Conservation (phyloP, 2,888 invertebrate species). For the Phyllotreta cruciferae region DNA sequence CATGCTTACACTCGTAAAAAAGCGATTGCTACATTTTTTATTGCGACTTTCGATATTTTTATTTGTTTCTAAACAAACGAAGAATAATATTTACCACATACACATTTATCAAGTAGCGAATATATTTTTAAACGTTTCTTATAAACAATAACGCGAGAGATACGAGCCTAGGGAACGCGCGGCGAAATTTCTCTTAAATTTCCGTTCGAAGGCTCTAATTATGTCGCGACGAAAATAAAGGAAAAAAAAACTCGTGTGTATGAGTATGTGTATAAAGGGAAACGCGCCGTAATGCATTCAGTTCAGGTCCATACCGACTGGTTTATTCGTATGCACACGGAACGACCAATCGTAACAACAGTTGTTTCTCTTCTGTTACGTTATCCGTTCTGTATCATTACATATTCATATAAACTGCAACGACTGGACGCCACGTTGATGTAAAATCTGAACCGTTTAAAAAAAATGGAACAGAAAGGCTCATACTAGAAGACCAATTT, state of each 20-base stretch:
- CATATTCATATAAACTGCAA: slow-evolving; percentile 6
- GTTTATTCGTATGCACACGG: slow-evolving; percentile 17
- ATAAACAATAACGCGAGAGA: too few species aligned
- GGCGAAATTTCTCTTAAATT: too few species aligned
- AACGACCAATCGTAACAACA: slow-evolving; percentile 16
- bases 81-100: too few species aligned
- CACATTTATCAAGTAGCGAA: too few species aligned
- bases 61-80: too few species aligned
- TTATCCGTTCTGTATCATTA: slow-evolving; percentile 3
- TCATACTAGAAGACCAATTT: too few species aligned
- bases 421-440: not conserved
- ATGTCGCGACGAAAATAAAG: too few species aligned
- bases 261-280: slow-evolving; percentile 1
- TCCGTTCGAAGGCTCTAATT: too few species aligned
- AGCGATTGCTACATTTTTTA: not conserved
- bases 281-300: slow-evolving; percentile 11
- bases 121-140: too few species aligned
- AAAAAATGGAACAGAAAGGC: too few species aligned
- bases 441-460: not conserved
- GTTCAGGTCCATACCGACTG: slow-evolving; percentile 20
- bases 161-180: too few species aligned
- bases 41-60: too few species aligned
- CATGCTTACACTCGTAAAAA: slow-evolving; percentile 2
- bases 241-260: not conserved
- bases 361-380: slow-evolving; percentile 14